Percentiles rank a stretch among this genome's conserved stretches.
Evolutionary conservation across 2,888 invertebrate genomes (phyloP).

Genomic region (Siphonodentalium dalli): DNA sequence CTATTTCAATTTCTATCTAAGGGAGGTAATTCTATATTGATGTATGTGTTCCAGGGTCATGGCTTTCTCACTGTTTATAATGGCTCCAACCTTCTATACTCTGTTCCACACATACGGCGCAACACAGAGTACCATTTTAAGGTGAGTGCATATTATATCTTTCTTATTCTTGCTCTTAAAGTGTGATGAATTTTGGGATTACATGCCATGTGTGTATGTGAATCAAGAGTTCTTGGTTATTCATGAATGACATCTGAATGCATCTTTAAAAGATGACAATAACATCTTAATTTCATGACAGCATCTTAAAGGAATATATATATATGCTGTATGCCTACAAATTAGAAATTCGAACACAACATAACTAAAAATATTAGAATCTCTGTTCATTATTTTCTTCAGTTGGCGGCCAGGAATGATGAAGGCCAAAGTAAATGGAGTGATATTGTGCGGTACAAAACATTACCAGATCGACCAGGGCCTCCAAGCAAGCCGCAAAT

Average conservation of each 20-base stretch:
- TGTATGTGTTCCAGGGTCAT: slow-evolving; percentile 70
- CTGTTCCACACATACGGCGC: slow-evolving; percentile 75
- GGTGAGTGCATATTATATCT: slow-evolving; percentile 64
- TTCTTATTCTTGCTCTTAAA: not conserved
- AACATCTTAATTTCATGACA: not conserved
- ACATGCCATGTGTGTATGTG: not conserved
- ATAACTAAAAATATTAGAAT: not conserved
- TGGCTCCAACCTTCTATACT: slow-evolving; percentile 76
- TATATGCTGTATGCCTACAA: too few species aligned
- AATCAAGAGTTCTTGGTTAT: not conserved
- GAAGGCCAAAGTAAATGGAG: slow-evolving; percentile 85
- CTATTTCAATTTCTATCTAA: too few species aligned
- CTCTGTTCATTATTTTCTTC: slow-evolving; percentile 41
- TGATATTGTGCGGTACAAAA: slow-evolving; percentile 78
- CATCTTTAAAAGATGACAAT: not conserved
- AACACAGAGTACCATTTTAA: slow-evolving; percentile 82
- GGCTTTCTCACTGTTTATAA: slow-evolving; percentile 82
- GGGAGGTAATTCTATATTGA: too few species aligned
- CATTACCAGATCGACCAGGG: slow-evolving; percentile 80
- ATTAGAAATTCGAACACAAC: too few species aligned
- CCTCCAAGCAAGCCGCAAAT: slow-evolving; percentile 79
- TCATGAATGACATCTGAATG: not conserved
- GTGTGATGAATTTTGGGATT: not conserved
- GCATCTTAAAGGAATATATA: not conserved
- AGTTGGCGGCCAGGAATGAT: slow-evolving; percentile 81